Conservation (phyloP, 30 jellyfish, hydroid and myxozoan species). For the Aurelia sp. region DNA sequence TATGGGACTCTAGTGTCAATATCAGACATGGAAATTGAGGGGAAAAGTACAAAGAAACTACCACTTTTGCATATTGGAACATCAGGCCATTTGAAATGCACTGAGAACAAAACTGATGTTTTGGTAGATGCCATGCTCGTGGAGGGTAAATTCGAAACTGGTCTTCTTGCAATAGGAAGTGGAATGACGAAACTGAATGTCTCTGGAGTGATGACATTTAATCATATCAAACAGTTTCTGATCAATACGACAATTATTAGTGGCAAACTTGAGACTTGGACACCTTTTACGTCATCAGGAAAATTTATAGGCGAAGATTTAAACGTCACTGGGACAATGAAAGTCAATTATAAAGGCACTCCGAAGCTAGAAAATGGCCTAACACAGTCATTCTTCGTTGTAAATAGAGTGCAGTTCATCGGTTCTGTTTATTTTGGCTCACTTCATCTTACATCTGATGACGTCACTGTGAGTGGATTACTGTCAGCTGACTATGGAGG, state of each 20-base stretch:
- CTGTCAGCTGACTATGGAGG: slow-evolving; percentile 62
- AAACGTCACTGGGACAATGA: slow-evolving; percentile 20
- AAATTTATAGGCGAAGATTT: slow-evolving; percentile 26
- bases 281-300: slow-evolving; percentile 63
- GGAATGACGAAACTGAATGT: slow-evolving; percentile 37
- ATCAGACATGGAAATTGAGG: slow-evolving; percentile 51
- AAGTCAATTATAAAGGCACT: slow-evolving; percentile 17
- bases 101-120: slow-evolving; percentile 32
- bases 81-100: slow-evolving; percentile 32
- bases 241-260: slow-evolving; percentile 17
- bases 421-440: slow-evolving; percentile 65
- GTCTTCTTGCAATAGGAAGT: slow-evolving; percentile 23
- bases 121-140: slow-evolving; percentile 36
- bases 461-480: slow-evolving; percentile 38
- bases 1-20: slow-evolving; percentile 27
- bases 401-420: background rate
- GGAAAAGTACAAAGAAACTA: slow-evolving; percentile 27
- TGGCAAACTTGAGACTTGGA: slow-evolving; percentile 56
- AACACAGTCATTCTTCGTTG: slow-evolving; percentile 16
- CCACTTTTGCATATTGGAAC: slow-evolving; percentile 18
- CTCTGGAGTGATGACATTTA: slow-evolving; percentile 44
- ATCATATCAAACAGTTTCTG: slow-evolving; percentile 24
- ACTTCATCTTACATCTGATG: slow-evolving; percentile 26
- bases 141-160: slow-evolving; percentile 58
- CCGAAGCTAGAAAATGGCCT: slow-evolving; percentile 54